Conservation (phyloP, 2,888 invertebrate genomes). For the Ophion ellenae region DNA sequence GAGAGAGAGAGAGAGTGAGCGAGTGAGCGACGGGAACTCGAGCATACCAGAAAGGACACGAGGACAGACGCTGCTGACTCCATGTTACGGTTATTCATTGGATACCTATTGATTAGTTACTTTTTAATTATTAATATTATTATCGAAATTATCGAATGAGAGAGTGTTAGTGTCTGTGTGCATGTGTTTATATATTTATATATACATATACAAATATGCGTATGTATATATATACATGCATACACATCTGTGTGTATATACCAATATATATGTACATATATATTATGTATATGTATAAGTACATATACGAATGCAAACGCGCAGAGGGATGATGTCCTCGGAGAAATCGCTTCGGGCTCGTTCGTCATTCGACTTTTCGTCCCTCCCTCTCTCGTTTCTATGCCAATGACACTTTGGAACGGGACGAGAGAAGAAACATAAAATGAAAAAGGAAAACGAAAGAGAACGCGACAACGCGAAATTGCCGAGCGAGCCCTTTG, state of each 20-base stretch:
- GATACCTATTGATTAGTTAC: conserved; percentile 79
- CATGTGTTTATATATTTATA: conserved; percentile 11
- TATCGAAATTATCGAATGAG: conserved; percentile 74
- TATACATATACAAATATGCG: conserved; percentile 15
- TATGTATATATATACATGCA: conserved; percentile 49
- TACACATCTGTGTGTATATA: conserved; percentile 35
- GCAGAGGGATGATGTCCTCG: conserved; percentile 63
- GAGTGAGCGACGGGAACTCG: conserved; percentile 32
- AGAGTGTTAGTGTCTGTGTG: conserved; percentile 69
- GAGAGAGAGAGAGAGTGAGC: conserved; percentile 36
- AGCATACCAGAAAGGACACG: conserved; percentile 73
- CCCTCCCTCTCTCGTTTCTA: conserved; percentile 32
- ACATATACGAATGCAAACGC: conserved; percentile 59
- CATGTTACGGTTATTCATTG: conserved; percentile 76
- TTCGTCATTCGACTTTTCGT: conserved; percentile 40
- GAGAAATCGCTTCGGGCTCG: conserved; percentile 20
- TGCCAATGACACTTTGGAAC: conserved; percentile 1
- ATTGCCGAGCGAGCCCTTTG: conserved; percentile 36
- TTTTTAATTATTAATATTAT: conserved; percentile 79
- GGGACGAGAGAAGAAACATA: conserved; percentile 11
- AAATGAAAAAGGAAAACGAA: background rate
- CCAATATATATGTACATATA: conserved; percentile 56
- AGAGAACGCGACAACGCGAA: background rate
- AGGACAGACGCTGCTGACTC: conserved; percentile 74
- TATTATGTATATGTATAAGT: conserved; percentile 56